Conservation (phyloP, 1,140 invertebrate species). For the Polypedilum vanderplanki region DNA sequence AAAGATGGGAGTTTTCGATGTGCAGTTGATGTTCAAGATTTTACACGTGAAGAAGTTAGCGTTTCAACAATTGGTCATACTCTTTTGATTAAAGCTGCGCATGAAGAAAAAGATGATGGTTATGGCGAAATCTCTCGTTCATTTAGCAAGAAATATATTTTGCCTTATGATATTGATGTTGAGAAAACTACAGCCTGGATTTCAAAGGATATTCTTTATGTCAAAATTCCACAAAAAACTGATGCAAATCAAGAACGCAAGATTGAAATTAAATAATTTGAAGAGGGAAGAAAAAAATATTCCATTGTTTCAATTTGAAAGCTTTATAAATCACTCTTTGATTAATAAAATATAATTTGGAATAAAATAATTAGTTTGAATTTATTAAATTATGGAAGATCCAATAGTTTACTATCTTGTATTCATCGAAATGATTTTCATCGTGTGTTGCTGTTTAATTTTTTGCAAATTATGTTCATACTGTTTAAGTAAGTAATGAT, state of each 20-base stretch:
- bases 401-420: background rate
- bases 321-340: background rate
- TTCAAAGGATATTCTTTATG: background rate
- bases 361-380: background rate
- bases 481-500: too few relatives aligned
- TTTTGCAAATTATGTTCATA: constrained; percentile 56
- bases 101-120: background rate
- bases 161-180: background rate
- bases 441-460: background rate
- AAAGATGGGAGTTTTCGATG: background rate
- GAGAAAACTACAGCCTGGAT: background rate
- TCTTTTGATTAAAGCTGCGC: background rate
- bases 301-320: background rate
- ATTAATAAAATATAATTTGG: background rate
- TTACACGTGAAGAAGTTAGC: background rate
- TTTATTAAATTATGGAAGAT: background rate
- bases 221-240: background rate
- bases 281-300: background rate
- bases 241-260: background rate
- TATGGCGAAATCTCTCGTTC: background rate
- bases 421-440: background rate
- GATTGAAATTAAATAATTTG: background rate
- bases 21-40: background rate
- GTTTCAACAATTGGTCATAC: background rate
- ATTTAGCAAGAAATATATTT: background rate